Evolutionary conservation across 2,888 invertebrate genomes (phyloP).

Genomic region (Diarsia dahlii): DNA sequence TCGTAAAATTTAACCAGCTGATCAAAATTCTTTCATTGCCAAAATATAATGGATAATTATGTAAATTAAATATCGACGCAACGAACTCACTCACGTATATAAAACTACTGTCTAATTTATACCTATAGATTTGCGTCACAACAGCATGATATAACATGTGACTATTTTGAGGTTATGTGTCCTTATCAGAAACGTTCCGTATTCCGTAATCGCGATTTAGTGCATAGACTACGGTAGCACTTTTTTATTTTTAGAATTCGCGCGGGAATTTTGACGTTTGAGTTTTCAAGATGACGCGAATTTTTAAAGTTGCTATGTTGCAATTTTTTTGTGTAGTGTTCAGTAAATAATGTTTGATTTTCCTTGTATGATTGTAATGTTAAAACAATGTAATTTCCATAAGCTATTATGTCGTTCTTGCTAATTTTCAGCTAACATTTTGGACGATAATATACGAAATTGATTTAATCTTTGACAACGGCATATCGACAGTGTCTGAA

Average conservation of each 20-base stretch:
- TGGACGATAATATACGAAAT: neutral
- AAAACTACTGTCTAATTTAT: conserved; percentile 25
- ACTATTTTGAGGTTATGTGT: conserved; percentile 65
- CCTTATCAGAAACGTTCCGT: conserved; percentile 48
- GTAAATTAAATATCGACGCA: conserved; percentile 34
- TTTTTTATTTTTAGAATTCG: conserved; percentile 26
- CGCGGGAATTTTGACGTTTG: conserved; percentile 52
- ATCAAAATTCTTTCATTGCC: conserved; percentile 34
- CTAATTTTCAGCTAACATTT: neutral
- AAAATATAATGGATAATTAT: conserved; percentile 39
- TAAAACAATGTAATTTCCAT: neutral
- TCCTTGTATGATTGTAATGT: neutral
- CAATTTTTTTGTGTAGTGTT: neutral
- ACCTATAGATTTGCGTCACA: conserved; percentile 32
- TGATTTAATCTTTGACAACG: neutral
- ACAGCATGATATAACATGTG: conserved; percentile 61
- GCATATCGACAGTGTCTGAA: neutral
- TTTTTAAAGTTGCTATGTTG: conserved; percentile 2
- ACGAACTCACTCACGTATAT: conserved; percentile 2
- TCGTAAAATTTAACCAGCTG: conserved; percentile 29
- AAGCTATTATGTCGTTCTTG: neutral
- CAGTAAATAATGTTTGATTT: neutral
- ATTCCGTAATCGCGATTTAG: conserved; percentile 37
- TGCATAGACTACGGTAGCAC: conserved; percentile 42
- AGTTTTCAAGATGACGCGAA: conserved; percentile 45